A percentile compares a stretch with the other conserved stretches of the same genome.
phyloP scores from a whole-genome alignment of 1,140 invertebrate genomes.

The Diachasma alloeum region DNA sequence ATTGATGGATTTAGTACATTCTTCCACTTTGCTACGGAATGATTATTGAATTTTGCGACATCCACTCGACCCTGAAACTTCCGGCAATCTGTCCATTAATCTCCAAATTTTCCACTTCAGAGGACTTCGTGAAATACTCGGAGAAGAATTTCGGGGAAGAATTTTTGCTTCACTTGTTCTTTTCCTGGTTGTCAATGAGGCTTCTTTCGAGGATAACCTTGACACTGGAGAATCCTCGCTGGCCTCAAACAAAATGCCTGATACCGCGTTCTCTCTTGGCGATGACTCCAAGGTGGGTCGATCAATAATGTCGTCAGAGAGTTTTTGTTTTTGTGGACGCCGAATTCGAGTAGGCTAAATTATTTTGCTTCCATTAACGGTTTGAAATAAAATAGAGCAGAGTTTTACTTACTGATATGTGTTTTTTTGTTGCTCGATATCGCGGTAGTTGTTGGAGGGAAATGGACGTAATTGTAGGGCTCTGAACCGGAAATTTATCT shows the following conservation, averaged over 20 bases:
- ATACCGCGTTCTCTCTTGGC: background rate
- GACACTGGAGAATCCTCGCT: background rate
- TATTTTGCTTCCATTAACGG: background rate
- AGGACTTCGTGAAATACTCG: background rate
- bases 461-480: background rate
- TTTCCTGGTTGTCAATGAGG: background rate
- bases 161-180: background rate
- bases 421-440: background rate
- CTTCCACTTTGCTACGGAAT: background rate
- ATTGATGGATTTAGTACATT: background rate
- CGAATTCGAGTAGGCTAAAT: background rate
- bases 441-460: background rate
- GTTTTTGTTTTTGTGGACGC: background rate
- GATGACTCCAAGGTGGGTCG: background rate
- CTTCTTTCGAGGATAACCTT: background rate
- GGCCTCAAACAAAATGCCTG: background rate
- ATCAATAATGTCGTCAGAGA: background rate
- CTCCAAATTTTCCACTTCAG: background rate
- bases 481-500: background rate
- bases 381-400: too few species aligned
- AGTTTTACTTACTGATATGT: background rate
- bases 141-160: background rate
- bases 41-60: background rate
- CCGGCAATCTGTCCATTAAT: background rate
- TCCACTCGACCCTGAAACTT: background rate